These are phyloP conservation scores for Ornithorhynchus anatinus DNA, from an alignment of 2,113 vertebrate genomes.

Conservation along the genomic window DNA sequence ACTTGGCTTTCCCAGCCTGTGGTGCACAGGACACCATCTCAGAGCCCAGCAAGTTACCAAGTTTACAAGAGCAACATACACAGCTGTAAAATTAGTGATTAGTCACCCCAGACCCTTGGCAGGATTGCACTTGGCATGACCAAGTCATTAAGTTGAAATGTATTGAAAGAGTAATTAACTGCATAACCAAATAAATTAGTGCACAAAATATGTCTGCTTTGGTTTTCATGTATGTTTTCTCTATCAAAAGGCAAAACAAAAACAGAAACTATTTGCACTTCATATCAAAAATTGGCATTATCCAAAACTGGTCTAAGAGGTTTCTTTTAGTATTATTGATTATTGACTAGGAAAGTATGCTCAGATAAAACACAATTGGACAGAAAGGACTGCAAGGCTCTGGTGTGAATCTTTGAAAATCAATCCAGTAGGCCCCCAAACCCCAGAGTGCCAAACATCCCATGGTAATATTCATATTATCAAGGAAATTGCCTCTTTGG, in stretches of 20 bases:
- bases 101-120: conserved; percentile 24
- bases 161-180: conserved; percentile 10
- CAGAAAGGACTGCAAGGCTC: conserved; percentile 18
- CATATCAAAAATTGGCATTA: conserved; percentile 5
- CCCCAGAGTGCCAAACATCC: conserved; percentile 7
- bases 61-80: too few species aligned
- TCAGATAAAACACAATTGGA: conserved; percentile 13
- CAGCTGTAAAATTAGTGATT: too few species aligned
- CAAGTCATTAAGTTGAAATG: conserved; percentile 24
- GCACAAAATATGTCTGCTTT: conserved; percentile 2
- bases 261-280: too few species aligned
- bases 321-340: conserved; percentile 30
- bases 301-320: conserved; percentile 13
- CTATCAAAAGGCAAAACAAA: conserved; percentile 7
- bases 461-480: conserved; percentile 28
- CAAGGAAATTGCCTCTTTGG: conserved; percentile 15
- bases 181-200: conserved; percentile 6
- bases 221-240: conserved; percentile 2
- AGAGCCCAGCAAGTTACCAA: too few species aligned
- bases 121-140: conserved; percentile 31
- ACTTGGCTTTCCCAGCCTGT: too few species aligned
- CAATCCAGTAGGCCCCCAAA: not conserved
- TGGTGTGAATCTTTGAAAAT: conserved; percentile 35
- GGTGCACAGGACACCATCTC: too few species aligned
- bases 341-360: conserved; percentile 34